A percentile compares a stretch with the other conserved stretches of the same genome.
These are phyloP conservation scores for Acanthosoma haemorrhoidale DNA, from an alignment of 2,888 invertebrate genomes.

Conservation along the genomic window DNA sequence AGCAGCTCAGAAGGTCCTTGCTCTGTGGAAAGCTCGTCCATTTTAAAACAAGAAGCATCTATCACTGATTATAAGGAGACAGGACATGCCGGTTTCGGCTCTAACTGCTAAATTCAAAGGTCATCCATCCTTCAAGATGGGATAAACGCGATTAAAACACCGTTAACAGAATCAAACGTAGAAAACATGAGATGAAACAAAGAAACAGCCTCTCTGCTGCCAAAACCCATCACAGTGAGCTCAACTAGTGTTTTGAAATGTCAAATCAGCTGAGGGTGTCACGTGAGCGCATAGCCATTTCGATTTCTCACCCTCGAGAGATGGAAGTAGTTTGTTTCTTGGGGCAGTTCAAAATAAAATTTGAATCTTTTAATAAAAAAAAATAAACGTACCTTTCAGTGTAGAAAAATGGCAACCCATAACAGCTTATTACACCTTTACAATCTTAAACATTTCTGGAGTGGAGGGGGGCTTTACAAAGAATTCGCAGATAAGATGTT, in stretches of 20 bases:
- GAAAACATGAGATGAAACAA: not conserved
- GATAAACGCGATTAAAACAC: not conserved
- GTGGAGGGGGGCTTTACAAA: too few relatives aligned
- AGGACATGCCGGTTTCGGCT: constrained; percentile 16
- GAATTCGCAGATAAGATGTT: too few relatives aligned
- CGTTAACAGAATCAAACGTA: not conserved
- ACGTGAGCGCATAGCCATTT: not conserved
- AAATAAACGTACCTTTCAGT: not conserved
- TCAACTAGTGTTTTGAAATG: constrained; percentile 5
- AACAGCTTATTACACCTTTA: not conserved
- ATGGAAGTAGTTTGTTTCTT: not conserved
- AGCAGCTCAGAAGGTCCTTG: constrained; percentile 49
- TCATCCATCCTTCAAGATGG: not conserved
- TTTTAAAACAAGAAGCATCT: not conserved
- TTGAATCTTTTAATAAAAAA: not conserved
- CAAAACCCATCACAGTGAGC: not conserved
- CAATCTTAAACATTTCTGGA: not conserved
- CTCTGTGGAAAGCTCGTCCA: constrained; percentile 23
- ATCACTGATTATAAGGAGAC: not conserved
- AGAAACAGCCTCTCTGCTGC: not conserved
- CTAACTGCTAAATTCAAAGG: not conserved
- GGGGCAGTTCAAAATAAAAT: not conserved
- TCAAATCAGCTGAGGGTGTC: constrained; percentile 17
- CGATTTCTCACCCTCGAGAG: not conserved
- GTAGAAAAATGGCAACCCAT: not conserved